Percentiles rank a stretch among this genome's conserved stretches.
These are phyloP conservation scores for Heterohyrax brucei DNA, from an alignment of 2,797 vertebrate genomes.

Conservation along the genomic window DNA sequence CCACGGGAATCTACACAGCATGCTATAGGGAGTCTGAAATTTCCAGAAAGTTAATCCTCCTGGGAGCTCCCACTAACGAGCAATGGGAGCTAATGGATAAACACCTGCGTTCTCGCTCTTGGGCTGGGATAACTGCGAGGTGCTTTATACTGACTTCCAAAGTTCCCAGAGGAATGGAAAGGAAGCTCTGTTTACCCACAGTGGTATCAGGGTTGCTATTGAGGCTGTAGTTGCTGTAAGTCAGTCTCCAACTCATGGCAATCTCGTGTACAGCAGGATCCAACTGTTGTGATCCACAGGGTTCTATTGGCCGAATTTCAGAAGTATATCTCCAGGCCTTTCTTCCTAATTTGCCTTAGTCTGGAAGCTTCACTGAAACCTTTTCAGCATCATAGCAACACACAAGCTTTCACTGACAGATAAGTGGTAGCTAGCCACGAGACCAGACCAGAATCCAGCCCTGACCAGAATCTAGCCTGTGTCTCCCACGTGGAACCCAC, in stretches of 20 bases:
- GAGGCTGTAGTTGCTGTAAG: background rate
- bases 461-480: too few species aligned
- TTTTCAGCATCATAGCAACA: background rate
- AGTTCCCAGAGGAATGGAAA: background rate
- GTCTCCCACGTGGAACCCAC: too few species aligned
- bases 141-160: background rate
- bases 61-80: background rate
- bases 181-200: background rate
- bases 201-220: background rate
- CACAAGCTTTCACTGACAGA: too few species aligned
- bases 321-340: background rate
- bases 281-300: background rate
- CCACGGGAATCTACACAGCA: background rate
- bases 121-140: background rate
- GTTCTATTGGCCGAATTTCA: background rate
- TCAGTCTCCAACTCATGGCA: background rate
- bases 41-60: background rate
- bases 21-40: background rate
- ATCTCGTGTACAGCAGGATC: background rate
- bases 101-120: rapidly evolving
- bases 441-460: too few species aligned
- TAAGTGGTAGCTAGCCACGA: too few species aligned
- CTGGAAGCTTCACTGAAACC: background rate
- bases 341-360: background rate
- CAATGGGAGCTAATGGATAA: background rate